These are phyloP conservation scores for Aphelenchoides fujianensis DNA, from an alignment of 1,140 invertebrate genomes.

Conservation along the genomic window DNA sequence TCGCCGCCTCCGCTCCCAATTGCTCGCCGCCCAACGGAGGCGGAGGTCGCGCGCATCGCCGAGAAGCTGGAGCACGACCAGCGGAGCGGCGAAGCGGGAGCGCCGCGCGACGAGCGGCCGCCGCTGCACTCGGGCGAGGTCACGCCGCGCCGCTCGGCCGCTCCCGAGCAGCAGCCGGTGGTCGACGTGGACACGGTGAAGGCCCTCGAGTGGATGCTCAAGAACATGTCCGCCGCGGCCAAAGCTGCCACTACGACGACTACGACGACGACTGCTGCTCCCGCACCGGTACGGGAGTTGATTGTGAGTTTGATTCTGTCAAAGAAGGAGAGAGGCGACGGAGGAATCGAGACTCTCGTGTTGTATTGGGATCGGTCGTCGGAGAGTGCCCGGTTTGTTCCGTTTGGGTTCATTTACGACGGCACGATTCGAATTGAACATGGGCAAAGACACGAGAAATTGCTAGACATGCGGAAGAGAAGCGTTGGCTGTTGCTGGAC, in stretches of 20 bases:
- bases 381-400: too few species aligned
- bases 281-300: too few species aligned
- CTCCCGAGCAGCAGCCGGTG: too few species aligned
- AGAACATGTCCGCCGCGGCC: constrained; percentile 17
- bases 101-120: not conserved
- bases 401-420: too few species aligned
- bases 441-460: too few species aligned
- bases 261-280: not conserved
- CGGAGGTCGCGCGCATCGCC: not conserved
- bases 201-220: constrained; percentile 20
- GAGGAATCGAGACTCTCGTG: too few species aligned
- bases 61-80: not conserved
- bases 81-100: not conserved
- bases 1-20: too few species aligned
- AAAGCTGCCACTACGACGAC: not conserved
- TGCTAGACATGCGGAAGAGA: too few species aligned
- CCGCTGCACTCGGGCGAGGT: not conserved
- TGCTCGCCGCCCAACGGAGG: not conserved
- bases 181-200: not conserved
- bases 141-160: not conserved
- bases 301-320: not conserved
- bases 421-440: too few species aligned
- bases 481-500: too few species aligned
- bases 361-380: too few species aligned
- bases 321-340: too few species aligned